phyloP scores from a whole-genome alignment of 2,797 vertebrate genomes.

The Poecile montanus region DNA sequence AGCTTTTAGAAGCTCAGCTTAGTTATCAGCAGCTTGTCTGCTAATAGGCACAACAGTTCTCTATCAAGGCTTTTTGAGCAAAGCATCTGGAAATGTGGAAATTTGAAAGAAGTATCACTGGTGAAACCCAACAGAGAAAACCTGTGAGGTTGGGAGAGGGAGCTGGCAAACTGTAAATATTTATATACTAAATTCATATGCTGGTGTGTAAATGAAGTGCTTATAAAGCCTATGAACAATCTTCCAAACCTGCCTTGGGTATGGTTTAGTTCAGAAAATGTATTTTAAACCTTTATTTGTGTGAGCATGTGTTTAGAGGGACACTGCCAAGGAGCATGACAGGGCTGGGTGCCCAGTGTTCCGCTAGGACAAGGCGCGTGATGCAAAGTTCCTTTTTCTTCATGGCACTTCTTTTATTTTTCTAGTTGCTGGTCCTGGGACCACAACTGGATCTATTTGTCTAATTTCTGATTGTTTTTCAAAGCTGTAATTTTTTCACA shows the following conservation, averaged over 20 bases:
- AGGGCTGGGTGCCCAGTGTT: accelerated
- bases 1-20: constrained; percentile 23
- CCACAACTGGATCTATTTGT: not conserved
- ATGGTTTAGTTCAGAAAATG: not conserved
- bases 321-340: not conserved
- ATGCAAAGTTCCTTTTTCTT: not conserved
- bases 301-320: not conserved
- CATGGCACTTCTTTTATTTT: not conserved
- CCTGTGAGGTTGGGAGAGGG: not conserved
- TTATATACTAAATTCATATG: not conserved
- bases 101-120: not conserved
- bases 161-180: constrained; percentile 33
- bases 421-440: not conserved
- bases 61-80: not conserved
- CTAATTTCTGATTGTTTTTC: not conserved
- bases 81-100: constrained; percentile 39
- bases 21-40: constrained; percentile 65
- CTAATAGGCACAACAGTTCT: constrained; percentile 53
- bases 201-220: constrained; percentile 9
- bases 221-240: not conserved
- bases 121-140: not conserved
- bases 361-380: not conserved
- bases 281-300: not conserved
- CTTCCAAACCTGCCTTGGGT: not conserved
- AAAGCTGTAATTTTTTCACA: not conserved